A percentile compares a stretch with the other conserved stretches of the same genome.
Conservation (phyloP, 2,113 vertebrate species). For the Chionodraco myersi region DNA sequence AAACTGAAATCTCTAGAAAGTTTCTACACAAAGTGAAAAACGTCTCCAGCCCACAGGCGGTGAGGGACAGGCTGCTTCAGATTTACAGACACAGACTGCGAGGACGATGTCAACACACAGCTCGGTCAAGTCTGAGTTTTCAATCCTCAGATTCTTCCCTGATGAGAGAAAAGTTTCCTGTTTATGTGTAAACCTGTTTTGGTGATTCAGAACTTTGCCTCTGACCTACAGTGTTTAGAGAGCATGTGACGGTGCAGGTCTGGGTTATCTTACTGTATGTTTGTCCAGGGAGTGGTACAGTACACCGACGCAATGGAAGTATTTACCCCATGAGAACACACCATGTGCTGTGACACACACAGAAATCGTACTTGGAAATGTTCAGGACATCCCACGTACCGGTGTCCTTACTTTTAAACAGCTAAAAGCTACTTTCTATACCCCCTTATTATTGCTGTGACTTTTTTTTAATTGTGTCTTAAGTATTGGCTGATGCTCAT, state of each 20-base stretch:
- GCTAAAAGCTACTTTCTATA: not conserved
- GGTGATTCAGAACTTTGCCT: not conserved
- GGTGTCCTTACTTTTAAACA: not conserved
- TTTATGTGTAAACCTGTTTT: not conserved
- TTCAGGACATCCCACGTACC: slow-evolving; percentile 19
- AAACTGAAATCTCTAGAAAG: slow-evolving; percentile 37
- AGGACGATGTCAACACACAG: slow-evolving; percentile 44
- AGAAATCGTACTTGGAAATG: slow-evolving; percentile 13
- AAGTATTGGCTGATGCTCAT: too few relatives aligned
- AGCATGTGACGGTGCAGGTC: slow-evolving; percentile 63
- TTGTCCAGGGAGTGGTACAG: slow-evolving; percentile 83
- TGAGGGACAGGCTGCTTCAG: slow-evolving; percentile 64
- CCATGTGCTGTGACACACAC: slow-evolving; percentile 69
- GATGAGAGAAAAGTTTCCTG: slow-evolving; percentile 13
- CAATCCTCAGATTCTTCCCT: slow-evolving; percentile 75
- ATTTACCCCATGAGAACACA: slow-evolving; percentile 80
- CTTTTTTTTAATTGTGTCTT: too few relatives aligned
- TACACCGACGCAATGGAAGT: slow-evolving; percentile 41
- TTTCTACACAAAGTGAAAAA: slow-evolving; percentile 72
- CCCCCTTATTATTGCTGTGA: too few relatives aligned
- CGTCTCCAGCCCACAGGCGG: slow-evolving; percentile 41
- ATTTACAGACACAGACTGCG: slow-evolving; percentile 60
- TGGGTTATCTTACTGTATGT: slow-evolving; percentile 75
- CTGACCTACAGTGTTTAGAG: slow-evolving; percentile 29
- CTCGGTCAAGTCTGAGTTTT: slow-evolving; percentile 63